phyloP scores from a whole-genome alignment of 2,888 invertebrate species.

The Brachyptera putata region DNA sequence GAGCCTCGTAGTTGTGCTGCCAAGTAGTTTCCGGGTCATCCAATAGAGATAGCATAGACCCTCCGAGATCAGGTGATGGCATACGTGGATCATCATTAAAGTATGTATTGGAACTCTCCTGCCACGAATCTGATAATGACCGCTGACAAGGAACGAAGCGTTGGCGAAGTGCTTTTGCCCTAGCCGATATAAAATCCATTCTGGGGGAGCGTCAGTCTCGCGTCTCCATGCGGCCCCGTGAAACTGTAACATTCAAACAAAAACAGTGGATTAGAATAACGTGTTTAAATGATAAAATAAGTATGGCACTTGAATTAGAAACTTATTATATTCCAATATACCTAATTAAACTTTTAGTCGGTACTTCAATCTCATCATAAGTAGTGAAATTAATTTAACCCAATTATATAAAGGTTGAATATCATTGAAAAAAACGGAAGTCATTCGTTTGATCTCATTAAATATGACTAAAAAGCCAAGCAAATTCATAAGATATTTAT shows the following conservation, averaged over 20 bases:
- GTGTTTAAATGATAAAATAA: too few species aligned
- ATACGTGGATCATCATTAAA: constrained; percentile 27
- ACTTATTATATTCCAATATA: too few species aligned
- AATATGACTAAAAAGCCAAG: too few species aligned
- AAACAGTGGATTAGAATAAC: too few species aligned
- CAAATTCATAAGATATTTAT: too few species aligned
- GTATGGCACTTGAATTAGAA: too few species aligned
- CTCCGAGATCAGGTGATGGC: constrained; percentile 30
- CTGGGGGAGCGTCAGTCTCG: constrained; percentile 26
- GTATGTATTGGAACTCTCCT: constrained; percentile 22
- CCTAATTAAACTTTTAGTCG: too few species aligned
- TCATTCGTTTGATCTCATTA: too few species aligned
- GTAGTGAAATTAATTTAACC: too few species aligned
- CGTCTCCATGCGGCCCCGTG: constrained; percentile 27
- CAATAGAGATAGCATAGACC: constrained; percentile 31
- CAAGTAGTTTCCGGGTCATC: constrained; percentile 26
- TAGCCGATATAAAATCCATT: constrained; percentile 33
- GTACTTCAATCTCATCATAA: too few species aligned
- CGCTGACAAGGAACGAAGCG: constrained; percentile 32
- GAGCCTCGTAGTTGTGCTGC: constrained; percentile 9
- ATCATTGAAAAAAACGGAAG: too few species aligned
- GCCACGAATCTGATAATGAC: constrained; percentile 34
- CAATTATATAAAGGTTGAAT: too few species aligned
- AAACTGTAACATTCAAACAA: neutral
- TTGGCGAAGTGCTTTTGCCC: constrained; percentile 32